Percentiles rank a stretch among this genome's conserved stretches.
Evolutionary conservation across 2,113 vertebrate species (phyloP).

Genomic region (Centropus unirufus): DNA sequence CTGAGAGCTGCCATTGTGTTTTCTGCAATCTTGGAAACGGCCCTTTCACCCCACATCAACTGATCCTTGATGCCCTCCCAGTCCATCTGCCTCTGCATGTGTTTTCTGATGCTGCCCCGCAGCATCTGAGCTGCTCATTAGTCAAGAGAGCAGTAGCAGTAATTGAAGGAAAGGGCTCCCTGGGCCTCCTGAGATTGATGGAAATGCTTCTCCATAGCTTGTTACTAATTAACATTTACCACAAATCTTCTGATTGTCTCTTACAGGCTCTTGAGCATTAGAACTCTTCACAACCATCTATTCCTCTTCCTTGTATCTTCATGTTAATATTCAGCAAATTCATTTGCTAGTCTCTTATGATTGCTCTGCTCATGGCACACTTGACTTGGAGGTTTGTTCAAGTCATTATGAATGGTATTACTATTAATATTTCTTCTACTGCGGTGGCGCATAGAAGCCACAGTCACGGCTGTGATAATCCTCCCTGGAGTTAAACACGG

Average conservation of each 20-base stretch:
- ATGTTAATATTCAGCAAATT: background rate
- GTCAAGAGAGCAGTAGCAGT: background rate
- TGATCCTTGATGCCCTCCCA: background rate
- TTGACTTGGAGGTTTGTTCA: background rate
- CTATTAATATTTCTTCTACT: background rate
- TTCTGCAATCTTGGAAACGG: background rate
- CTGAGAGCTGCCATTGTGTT: accelerated
- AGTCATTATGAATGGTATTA: background rate
- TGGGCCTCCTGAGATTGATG: background rate
- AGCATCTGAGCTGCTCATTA: background rate
- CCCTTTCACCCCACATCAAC: accelerated
- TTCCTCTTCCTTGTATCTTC: background rate
- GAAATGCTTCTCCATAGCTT: background rate
- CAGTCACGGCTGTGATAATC: background rate
- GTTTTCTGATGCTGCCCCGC: background rate
- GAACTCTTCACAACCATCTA: background rate
- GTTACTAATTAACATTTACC: background rate
- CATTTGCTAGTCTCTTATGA: background rate
- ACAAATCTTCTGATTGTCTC: background rate
- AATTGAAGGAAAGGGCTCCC: background rate
- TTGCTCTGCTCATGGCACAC: background rate
- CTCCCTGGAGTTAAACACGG: background rate
- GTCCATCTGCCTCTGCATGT: accelerated
- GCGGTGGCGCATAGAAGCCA: background rate
- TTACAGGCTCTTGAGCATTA: accelerated